Percentiles rank a stretch among this genome's conserved stretches.
phyloP scores from a whole-genome alignment of 2,113 vertebrate species.

The Zapornia atra region DNA sequence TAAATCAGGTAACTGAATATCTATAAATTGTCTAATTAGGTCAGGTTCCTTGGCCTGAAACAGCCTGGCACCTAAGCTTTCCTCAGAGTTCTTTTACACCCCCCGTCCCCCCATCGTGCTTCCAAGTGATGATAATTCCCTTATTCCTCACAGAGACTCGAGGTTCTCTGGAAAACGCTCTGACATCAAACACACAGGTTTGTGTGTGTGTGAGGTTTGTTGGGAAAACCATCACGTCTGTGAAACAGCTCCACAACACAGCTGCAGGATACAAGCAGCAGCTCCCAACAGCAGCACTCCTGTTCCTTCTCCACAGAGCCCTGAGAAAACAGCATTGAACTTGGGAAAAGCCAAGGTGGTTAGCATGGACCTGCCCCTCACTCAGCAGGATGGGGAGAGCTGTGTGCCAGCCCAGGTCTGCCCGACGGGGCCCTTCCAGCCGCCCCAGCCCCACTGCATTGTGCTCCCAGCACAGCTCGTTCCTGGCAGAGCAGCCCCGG shows the following conservation, averaged over 20 bases:
- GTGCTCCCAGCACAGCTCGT: too few relatives aligned
- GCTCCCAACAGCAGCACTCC: not conserved
- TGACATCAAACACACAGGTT: not conserved
- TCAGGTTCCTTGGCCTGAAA: not conserved
- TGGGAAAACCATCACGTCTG: not conserved
- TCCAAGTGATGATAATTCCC: not conserved
- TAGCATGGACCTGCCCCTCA: not conserved
- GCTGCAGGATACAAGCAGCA: not conserved
- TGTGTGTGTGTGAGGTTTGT: not conserved
- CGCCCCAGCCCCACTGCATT: not conserved
- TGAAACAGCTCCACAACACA: not conserved
- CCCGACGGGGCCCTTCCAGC: not conserved
- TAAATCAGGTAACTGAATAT: slow-evolving; percentile 4
- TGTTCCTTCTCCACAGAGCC: not conserved
- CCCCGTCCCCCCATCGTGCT: not conserved
- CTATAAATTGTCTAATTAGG: slow-evolving; percentile 42
- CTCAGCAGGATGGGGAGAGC: not conserved
- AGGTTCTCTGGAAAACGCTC: not conserved
- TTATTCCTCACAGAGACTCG: not conserved
- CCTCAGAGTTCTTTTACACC: not conserved
- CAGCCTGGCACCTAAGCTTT: not conserved
- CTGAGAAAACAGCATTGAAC: not conserved
- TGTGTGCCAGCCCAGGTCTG: not conserved
- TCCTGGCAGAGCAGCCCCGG: not conserved
- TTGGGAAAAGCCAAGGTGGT: not conserved